These are phyloP conservation scores for Triplophysa tibetana DNA, from an alignment of 2,113 vertebrate species.

Conservation along the genomic window DNA sequence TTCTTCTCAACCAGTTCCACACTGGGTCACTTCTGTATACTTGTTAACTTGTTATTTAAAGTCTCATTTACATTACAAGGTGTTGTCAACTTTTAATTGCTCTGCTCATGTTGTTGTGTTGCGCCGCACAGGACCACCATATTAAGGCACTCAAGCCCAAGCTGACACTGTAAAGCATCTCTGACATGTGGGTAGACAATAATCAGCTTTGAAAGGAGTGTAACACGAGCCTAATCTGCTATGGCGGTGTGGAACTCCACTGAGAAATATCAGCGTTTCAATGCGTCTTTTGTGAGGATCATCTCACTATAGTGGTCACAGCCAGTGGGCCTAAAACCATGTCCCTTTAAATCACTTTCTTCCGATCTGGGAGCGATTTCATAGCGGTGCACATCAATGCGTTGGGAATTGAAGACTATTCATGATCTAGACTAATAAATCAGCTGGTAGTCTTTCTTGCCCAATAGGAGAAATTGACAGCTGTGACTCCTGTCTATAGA, in stretches of 20 bases:
- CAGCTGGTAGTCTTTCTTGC: conserved; percentile 2
- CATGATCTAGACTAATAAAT: conserved; percentile 34
- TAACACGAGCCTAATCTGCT: conserved; percentile 55
- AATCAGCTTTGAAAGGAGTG: conserved; percentile 40
- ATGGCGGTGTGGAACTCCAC: conserved; percentile 48
- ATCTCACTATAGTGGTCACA: conserved; percentile 55
- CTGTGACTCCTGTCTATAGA: conserved; percentile 24
- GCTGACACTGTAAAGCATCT: conserved; percentile 24
- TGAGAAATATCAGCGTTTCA: conserved; percentile 48
- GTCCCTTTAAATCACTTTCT: conserved; percentile 29
- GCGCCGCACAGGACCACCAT: neutral
- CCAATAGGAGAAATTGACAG: conserved; percentile 25
- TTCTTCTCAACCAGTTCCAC: neutral
- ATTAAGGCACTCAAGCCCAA: conserved; percentile 11
- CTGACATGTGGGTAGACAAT: conserved; percentile 50
- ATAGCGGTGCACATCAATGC: conserved; percentile 25
- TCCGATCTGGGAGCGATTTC: conserved; percentile 39
- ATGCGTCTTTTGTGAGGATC: conserved; percentile 59
- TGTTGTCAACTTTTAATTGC: conserved; percentile 21
- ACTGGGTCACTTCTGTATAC: neutral
- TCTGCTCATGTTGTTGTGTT: neutral
- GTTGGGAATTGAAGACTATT: conserved; percentile 18
- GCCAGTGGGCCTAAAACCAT: conserved; percentile 53
- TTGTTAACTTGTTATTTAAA: neutral
- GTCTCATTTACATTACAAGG: neutral